Conservation (phyloP, 2,797 vertebrate species). For the Hypotaenidia okinawae region DNA sequence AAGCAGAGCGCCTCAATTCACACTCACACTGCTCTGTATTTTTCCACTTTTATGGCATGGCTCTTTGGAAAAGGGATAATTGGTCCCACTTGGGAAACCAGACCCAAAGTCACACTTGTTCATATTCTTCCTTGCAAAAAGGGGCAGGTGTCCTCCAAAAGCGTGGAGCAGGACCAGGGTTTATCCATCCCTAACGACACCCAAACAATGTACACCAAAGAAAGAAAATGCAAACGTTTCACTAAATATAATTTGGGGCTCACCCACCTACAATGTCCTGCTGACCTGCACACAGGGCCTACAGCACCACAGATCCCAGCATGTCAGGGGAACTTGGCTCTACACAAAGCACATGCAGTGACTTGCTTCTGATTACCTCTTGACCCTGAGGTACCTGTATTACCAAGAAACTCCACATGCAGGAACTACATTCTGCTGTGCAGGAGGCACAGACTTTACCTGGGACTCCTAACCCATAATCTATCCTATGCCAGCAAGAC, state of each 20-base stretch:
- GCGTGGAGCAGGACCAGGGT: not conserved
- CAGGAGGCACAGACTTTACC: not conserved
- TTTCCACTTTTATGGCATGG: not conserved
- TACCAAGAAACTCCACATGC: not conserved
- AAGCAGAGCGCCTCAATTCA: not conserved
- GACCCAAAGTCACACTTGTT: not conserved
- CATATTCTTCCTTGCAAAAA: not conserved
- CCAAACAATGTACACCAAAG: not conserved
- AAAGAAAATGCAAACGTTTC: not conserved
- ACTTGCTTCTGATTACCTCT: not conserved
- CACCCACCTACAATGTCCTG: accelerated
- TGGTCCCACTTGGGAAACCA: not conserved
- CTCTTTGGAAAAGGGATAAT: not conserved
- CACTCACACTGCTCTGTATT: not conserved
- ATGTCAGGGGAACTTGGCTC: accelerated
- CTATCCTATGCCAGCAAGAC: not conserved
- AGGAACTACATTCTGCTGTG: not conserved
- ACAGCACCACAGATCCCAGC: not conserved
- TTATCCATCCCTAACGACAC: not conserved
- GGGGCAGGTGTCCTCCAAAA: not conserved
- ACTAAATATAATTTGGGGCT: not conserved
- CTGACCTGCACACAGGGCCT: not conserved
- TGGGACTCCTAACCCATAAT: not conserved
- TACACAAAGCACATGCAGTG: accelerated
- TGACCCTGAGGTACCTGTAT: not conserved